Conservation (phyloP, 2,113 vertebrate genomes). For the Puffinus mauretanicus region DNA sequence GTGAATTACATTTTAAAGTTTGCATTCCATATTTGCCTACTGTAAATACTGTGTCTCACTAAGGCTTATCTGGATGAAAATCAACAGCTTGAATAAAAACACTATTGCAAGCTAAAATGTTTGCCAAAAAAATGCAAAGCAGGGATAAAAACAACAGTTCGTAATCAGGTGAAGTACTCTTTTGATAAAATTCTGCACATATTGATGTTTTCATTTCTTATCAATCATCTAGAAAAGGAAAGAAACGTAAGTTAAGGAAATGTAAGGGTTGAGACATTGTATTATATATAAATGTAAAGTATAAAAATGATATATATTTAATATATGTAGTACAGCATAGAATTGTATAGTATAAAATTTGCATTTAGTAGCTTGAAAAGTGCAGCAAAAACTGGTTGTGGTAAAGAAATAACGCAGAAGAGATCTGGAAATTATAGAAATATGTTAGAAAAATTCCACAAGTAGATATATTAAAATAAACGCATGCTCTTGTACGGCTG, state of each 20-base stretch:
- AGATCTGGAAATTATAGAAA: not conserved
- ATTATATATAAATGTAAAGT: not conserved
- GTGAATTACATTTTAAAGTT: not conserved
- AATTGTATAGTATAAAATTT: not conserved
- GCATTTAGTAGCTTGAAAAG: not conserved
- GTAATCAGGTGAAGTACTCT: not conserved
- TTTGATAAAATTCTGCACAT: not conserved
- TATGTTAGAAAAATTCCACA: not conserved
- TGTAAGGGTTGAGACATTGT: not conserved
- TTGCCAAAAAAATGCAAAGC: not conserved
- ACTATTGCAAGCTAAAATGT: not conserved
- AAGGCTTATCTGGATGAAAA: not conserved
- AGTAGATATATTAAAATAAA: not conserved
- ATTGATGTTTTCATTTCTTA: not conserved
- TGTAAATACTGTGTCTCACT: not conserved
- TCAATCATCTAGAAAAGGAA: not conserved
- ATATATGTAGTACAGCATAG: not conserved
- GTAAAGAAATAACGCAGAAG: not conserved
- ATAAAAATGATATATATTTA: not conserved
- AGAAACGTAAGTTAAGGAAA: not conserved
- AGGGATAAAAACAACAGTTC: not conserved
- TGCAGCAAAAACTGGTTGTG: not conserved
- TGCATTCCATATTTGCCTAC: not conserved
- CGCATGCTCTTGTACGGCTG: not conserved
- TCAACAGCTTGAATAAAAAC: not conserved